Conservation (phyloP, 35 echinoderm and acorn worm genomes). For the Lytechinus pictus region DNA sequence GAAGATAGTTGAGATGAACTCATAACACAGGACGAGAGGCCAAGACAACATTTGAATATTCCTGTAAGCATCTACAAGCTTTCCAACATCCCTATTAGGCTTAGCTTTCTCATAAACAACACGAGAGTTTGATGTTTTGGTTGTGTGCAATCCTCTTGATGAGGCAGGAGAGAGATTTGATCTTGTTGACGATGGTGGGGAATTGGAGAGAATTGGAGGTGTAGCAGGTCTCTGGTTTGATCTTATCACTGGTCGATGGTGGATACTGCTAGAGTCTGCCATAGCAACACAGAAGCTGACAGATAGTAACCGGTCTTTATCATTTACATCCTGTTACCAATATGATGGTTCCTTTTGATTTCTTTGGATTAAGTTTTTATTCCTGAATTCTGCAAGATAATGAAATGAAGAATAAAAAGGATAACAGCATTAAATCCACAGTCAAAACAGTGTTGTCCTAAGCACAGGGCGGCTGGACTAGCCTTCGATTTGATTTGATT, state of each 20-base stretch:
- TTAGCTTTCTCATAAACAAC: not conserved
- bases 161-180: not conserved
- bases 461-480: no score
- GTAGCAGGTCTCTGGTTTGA: not conserved
- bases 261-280: not conserved
- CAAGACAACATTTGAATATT: not conserved
- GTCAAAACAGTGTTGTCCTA: no score
- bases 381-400: not conserved
- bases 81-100: slow-evolving; percentile 3
- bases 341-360: not conserved
- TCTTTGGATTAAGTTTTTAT: not conserved
- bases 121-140: not conserved
- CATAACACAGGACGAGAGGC: slow-evolving; percentile 9
- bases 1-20: slow-evolving; percentile 4
- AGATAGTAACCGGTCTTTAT: not conserved
- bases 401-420: not conserved
- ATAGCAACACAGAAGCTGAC: not conserved
- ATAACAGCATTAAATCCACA: not conserved
- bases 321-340: not conserved
- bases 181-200: not conserved
- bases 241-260: not conserved
- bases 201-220: not conserved
- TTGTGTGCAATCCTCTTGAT: not conserved
- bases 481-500: no score
- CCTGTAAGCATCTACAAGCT: not conserved